These are phyloP conservation scores for Dipodomys ordii DNA, from an alignment of 2,113 vertebrate species.

Conservation along the genomic window DNA sequence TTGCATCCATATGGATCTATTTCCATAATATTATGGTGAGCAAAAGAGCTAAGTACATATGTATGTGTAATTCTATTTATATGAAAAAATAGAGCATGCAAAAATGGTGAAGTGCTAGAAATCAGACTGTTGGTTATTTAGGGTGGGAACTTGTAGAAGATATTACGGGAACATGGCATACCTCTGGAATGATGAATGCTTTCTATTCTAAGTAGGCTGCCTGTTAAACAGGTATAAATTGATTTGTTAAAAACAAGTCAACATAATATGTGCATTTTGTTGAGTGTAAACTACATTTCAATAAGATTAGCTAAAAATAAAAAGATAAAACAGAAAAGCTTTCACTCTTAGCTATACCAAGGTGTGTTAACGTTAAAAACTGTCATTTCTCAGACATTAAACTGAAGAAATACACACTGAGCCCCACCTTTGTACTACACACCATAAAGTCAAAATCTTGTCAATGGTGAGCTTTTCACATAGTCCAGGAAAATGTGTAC, in stretches of 20 bases:
- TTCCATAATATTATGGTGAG: constrained; percentile 10
- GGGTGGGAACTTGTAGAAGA: background rate
- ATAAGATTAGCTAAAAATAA: constrained; percentile 55
- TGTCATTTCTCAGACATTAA: constrained; percentile 30
- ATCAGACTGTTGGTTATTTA: background rate
- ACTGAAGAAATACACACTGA: background rate
- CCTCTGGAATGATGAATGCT: constrained; percentile 6
- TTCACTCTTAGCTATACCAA: background rate
- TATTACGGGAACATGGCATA: background rate
- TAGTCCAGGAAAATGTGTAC: background rate
- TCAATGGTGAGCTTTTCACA: constrained; percentile 19
- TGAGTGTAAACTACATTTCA: constrained; percentile 50
- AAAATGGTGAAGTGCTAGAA: constrained; percentile 47
- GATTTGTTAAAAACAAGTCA: constrained; percentile 24
- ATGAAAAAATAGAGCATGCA: constrained; percentile 26
- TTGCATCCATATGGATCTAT: background rate
- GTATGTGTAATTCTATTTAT: background rate
- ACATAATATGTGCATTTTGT: constrained; percentile 36
- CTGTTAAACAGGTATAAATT: constrained; percentile 24
- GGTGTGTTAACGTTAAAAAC: constrained; percentile 14
- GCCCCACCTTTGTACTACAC: background rate
- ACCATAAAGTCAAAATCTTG: constrained; percentile 32
- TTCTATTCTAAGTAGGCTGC: constrained; percentile 14
- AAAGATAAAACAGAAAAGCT: background rate
- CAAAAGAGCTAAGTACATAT: background rate